Conservation (phyloP, 2,797 vertebrate genomes). For the Tragopan temminckii region DNA sequence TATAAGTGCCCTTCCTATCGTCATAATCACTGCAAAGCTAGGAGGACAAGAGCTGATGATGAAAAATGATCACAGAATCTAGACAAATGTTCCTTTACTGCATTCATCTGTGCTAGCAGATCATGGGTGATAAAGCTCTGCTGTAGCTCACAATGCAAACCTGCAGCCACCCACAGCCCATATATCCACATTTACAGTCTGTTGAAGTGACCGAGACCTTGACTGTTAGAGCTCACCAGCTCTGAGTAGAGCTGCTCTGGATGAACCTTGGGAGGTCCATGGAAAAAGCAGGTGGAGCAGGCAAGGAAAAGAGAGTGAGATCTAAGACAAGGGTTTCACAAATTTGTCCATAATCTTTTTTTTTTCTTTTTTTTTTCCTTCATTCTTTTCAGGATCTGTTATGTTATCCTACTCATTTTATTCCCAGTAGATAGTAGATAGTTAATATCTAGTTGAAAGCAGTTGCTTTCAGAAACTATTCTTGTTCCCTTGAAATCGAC, state of each 20-base stretch:
- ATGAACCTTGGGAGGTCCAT: not conserved
- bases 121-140: not conserved
- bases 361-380: not conserved
- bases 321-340: not conserved
- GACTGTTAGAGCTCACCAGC: not conserved
- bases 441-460: not conserved
- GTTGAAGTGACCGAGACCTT: not conserved
- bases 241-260: not conserved
- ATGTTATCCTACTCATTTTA: not conserved
- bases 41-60: constrained; percentile 23
- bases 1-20: not conserved
- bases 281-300: not conserved
- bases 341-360: not conserved
- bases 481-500: not conserved
- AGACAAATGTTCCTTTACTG: not conserved
- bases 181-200: not conserved
- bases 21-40: constrained; percentile 18
- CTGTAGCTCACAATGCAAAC: not conserved
- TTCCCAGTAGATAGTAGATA: not conserved
- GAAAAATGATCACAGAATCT: not conserved
- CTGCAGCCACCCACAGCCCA: not conserved
- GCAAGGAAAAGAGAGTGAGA: not conserved
- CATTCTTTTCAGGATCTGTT: not conserved
- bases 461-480: not conserved
- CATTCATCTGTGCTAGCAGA: not conserved